Evolutionary conservation across 1,140 invertebrate genomes (phyloP), one percentile per base, ranked within the genome.

Genomic region (Himalopsyche phryganea): DNA sequence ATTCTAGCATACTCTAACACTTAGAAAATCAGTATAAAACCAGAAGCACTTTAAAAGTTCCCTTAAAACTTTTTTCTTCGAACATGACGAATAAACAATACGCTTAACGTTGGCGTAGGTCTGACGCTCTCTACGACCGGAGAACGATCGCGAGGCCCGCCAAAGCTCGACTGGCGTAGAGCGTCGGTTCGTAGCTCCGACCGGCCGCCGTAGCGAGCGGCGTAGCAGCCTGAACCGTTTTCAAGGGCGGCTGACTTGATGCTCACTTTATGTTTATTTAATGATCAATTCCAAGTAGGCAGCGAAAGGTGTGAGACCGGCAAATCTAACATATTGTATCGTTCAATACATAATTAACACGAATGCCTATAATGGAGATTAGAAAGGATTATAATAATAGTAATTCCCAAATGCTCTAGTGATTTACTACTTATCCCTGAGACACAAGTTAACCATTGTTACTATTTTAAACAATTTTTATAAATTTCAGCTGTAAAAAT

Each of bases 121-220:
- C 46, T 32, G 15, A 28, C 15, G 48, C 32, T 17, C 17, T 13
- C 9, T n/a, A n/a, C n/a, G n/a, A n/a, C n/a, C 46, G 46, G 23
- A 48, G 23, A 23, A 35, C 38, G 9, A 36, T 17, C 48, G 48
- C 48, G 32, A 17, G n/a, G 48, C 48, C 48, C 48, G 48, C 48
- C 48, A 36, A 35, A 50, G 48, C 48, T 36, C 48, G 33, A 50
- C 48, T 50, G 48, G 48, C 47, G 47, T 14, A 33, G 47, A 10
- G 13, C 23, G 3, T 5, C 28, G 47, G 13, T 6, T 28, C 45
- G 17, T 28, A 5, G 38, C 47, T 23, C 14, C n/a, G 13, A 15
- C 23, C 23, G 47, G 7, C 28, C 23, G 17, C 45, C 38, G 38
- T 33, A 33, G n/a, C 32, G 13, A 15, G 23, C 23, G 47, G 7